Base-by-base conservation (phyloP, 1,140 invertebrate species). In the Rhagoletis zephyria region DNA sequence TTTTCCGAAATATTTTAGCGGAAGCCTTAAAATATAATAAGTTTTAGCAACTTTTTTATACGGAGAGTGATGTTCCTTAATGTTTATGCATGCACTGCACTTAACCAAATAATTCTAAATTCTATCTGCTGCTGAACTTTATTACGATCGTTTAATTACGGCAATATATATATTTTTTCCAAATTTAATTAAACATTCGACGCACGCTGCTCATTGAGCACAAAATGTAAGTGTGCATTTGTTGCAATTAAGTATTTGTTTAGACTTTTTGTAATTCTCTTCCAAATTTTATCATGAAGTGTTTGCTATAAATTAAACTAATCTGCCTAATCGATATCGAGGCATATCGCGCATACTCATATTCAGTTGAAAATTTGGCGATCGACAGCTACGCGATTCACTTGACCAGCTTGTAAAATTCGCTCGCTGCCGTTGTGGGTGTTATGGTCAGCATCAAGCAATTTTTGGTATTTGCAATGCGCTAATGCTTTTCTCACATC, bases 121-220 rank as follows among this genome's bases (percentile, higher is more conserved):
- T 16, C 74, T 59, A n/a, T 56, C 45, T 56, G 19, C 14, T 19
- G 1, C n/a, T 5, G 14, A 81, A 81, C 48, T 81, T 81, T 81
- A 59, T 81, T 19, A n/a, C 74, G 74, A 10, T 56, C 45, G 48
- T 19, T 81, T 81, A 81, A 81, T 81, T 81, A 59, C 48, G 9
- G 74, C 74, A 59, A 81, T 81, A 81, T n/a, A 56, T 81, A 30
- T 30, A 30, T 81, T 56, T 81, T 16, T 14, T n/a, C 48, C 16
- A 51, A 30, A 81, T 81, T 81, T 81, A 51, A 81, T 81, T 81
- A 81, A 81, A 81, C 74, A 56, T 56, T 81, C 74, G 74, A 81
- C 74, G 19, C 74, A 56, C 48, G 74, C 74, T 19, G 48, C 74
- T 81, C 74, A 81, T 81, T 81, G 74, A 81, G 67, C 67, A 14